phyloP scores from a whole-genome alignment of 2,888 invertebrate genomes.

The Osedax frankpressi region DNA sequence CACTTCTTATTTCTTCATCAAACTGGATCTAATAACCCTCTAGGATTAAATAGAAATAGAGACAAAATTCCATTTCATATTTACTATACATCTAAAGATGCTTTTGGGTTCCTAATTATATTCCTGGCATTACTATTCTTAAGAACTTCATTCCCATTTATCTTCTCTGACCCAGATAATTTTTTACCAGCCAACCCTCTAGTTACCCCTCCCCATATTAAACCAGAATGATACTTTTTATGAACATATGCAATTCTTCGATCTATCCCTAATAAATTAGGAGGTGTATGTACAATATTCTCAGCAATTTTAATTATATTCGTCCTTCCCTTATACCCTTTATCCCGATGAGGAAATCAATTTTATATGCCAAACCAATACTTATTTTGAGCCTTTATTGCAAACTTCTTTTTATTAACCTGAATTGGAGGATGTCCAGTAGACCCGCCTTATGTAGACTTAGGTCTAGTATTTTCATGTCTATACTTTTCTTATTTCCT shows the following conservation, averaged over 20 bases:
- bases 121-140: slow-evolving; percentile 50
- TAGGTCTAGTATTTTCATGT: slow-evolving; percentile 27
- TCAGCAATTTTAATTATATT: slow-evolving; percentile 59
- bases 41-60: slow-evolving; percentile 56
- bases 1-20: slow-evolving; percentile 58
- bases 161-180: slow-evolving; percentile 61
- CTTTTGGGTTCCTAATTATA: slow-evolving; percentile 35
- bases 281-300: slow-evolving; percentile 59
- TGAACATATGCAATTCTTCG: slow-evolving; percentile 70
- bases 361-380: slow-evolving; percentile 50
- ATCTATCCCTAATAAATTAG: slow-evolving; percentile 66
- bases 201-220: slow-evolving; percentile 62
- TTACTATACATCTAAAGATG: slow-evolving; percentile 57
- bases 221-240: slow-evolving; percentile 73
- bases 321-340: slow-evolving; percentile 51
- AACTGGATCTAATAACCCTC: slow-evolving; percentile 58
- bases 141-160: slow-evolving; percentile 52
- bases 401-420: slow-evolving; percentile 55
- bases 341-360: slow-evolving; percentile 48
- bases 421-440: slow-evolving; percentile 62
- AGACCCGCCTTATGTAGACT: slow-evolving; percentile 53
- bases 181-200: slow-evolving; percentile 60
- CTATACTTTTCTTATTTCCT: slow-evolving; percentile 26
- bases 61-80: slow-evolving; percentile 61
- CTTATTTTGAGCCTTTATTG: slow-evolving; percentile 51